Conservation (phyloP, 2,888 invertebrate genomes). For the Epinotia demarniana region DNA sequence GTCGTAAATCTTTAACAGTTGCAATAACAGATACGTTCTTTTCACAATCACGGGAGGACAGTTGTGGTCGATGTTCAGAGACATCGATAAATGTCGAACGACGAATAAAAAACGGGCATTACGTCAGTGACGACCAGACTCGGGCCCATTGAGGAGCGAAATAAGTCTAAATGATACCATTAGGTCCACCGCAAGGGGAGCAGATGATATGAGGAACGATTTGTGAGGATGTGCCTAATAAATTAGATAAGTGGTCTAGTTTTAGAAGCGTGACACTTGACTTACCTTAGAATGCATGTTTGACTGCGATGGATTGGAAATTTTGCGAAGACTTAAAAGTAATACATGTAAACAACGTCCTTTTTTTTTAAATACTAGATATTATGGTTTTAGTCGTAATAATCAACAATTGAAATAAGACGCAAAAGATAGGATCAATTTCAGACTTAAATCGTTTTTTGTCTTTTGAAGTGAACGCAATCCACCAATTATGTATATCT, state of each 20-base stretch:
- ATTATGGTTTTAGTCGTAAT: too few species aligned
- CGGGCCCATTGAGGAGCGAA: slow-evolving; percentile 66
- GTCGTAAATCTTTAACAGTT: not conserved
- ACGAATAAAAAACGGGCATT: slow-evolving; percentile 65
- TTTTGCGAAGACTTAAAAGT: not conserved
- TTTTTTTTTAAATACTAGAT: too few species aligned
- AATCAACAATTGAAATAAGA: too few species aligned
- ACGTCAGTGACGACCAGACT: slow-evolving; percentile 54
- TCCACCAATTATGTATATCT: not conserved
- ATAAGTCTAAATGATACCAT: slow-evolving; percentile 79
- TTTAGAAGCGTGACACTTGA: not conserved
- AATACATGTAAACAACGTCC: too few species aligned
- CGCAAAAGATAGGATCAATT: too few species aligned
- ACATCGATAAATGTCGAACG: slow-evolving; percentile 74
- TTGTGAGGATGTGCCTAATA: slow-evolving; percentile 53
- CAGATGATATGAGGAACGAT: slow-evolving; percentile 58
- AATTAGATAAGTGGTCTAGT: slow-evolving; percentile 5
- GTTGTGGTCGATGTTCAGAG: slow-evolving; percentile 58
- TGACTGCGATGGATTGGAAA: not conserved
- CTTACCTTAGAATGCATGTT: not conserved
- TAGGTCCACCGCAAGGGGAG: slow-evolving; percentile 74
- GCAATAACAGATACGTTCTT: slow-evolving; percentile 8
- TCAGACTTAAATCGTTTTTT: too few species aligned
- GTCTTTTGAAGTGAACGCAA: too few species aligned
- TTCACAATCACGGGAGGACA: slow-evolving; percentile 48